Evolutionary conservation across 2,113 vertebrate species (phyloP).

Genomic region (Arothron firmamentum): DNA sequence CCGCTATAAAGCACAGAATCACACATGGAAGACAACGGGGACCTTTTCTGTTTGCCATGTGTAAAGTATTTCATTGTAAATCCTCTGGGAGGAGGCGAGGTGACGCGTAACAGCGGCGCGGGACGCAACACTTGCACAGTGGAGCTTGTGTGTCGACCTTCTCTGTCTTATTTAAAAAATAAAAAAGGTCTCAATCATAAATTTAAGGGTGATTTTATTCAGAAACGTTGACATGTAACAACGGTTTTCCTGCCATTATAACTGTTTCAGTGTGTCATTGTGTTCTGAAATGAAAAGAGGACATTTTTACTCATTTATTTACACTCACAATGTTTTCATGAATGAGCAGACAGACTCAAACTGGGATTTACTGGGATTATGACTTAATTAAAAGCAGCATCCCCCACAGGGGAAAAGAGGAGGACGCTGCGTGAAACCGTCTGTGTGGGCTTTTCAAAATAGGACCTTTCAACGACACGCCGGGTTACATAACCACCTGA

Average conservation of each 20-base stretch:
- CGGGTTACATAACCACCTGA: conserved; percentile 22
- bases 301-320: conserved; percentile 34
- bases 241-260: too few relatives aligned
- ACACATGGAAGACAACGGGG: conserved; percentile 13
- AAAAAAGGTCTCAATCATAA: conserved; percentile 7
- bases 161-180: conserved; percentile 1
- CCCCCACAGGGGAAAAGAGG: conserved; percentile 16
- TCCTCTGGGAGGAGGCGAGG: conserved; percentile 41
- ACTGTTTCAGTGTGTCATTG: too few relatives aligned
- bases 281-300: too few relatives aligned
- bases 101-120: conserved; percentile 9
- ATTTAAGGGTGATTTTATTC: too few relatives aligned
- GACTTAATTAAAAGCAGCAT: conserved; percentile 50
- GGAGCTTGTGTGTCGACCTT: background rate
- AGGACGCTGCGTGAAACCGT: conserved; percentile 21
- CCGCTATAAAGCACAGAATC: too few relatives aligned
- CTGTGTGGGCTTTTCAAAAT: conserved; percentile 22
- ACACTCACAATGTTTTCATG: conserved; percentile 32
- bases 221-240: too few relatives aligned
- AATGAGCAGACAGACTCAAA: conserved; percentile 52
- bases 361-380: conserved; percentile 16
- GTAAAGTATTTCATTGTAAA: conserved; percentile 68
- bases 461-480: background rate
- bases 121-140: too few relatives aligned
- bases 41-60: conserved; percentile 15